Conservation (phyloP, 1,140 invertebrate genomes). For the Drosophila murphyi region DNA sequence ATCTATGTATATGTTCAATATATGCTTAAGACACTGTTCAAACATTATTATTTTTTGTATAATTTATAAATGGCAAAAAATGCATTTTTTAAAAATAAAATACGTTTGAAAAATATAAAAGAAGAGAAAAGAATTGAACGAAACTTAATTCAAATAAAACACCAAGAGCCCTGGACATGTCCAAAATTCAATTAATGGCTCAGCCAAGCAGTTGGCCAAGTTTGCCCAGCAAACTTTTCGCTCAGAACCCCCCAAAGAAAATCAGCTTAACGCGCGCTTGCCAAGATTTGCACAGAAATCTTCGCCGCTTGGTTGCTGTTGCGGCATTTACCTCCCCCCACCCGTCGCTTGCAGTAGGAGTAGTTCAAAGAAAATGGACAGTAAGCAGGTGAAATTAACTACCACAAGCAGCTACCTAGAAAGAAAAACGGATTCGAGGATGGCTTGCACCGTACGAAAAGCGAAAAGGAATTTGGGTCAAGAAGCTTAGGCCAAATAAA, state of each 20-base stretch:
- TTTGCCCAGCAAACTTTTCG: constrained; percentile 38
- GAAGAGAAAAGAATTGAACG: background rate
- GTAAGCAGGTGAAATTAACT: constrained; percentile 79
- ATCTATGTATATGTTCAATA: constrained; percentile 20
- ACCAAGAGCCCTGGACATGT: constrained; percentile 20
- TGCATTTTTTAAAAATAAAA: constrained; percentile 48
- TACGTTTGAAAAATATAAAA: background rate
- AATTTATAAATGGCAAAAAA: constrained; percentile 32
- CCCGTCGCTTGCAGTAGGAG: background rate
- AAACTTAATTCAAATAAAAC: constrained; percentile 3
- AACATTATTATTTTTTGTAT: constrained; percentile 14
- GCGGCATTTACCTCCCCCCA: constrained; percentile 55
- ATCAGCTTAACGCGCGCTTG: constrained; percentile 48
- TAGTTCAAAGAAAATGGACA: constrained; percentile 58
- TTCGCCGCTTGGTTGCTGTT: constrained; percentile 61
- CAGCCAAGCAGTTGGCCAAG: constrained; percentile 45
- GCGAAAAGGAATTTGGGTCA: constrained; percentile 36
- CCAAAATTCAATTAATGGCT: constrained; percentile 55
- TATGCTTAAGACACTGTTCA: constrained; percentile 34
- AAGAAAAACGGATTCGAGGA: background rate
- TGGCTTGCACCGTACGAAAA: constrained; percentile 33
- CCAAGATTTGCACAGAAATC: constrained; percentile 45
- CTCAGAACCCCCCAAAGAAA: constrained; percentile 26
- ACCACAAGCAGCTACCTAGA: constrained; percentile 44
- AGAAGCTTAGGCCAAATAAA: constrained; percentile 20